phyloP scores from a whole-genome alignment of 2,797 vertebrate genomes.

The Enteromius treurensis region DNA sequence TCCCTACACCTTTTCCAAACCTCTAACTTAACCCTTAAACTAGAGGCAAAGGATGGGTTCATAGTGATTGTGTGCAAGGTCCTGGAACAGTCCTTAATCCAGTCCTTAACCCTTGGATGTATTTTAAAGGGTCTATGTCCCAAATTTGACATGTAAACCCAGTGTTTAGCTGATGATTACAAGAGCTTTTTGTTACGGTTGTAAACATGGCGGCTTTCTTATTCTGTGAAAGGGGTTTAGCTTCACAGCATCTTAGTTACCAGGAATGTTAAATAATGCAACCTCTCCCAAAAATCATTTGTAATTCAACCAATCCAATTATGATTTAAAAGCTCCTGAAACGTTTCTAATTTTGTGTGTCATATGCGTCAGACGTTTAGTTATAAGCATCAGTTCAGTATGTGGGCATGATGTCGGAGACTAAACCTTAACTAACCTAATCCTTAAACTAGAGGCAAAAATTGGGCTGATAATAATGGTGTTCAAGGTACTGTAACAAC shows the following conservation, averaged over 20 bases:
- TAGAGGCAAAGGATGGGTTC: neutral
- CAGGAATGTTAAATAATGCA: too few species aligned
- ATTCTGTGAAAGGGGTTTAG: too few species aligned
- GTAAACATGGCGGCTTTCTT: too few species aligned
- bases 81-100: neutral
- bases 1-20: neutral
- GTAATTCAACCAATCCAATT: too few species aligned
- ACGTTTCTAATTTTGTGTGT: neutral
- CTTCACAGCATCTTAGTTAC: too few species aligned
- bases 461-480: neutral
- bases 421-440: neutral
- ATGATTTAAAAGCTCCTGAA: too few species aligned
- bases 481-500: neutral
- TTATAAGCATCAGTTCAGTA: neutral
- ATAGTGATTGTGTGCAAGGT: neutral
- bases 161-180: too few species aligned
- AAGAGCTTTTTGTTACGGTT: too few species aligned
- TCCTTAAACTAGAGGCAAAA: neutral
- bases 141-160: too few species aligned
- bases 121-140: too few species aligned
- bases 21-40: neutral
- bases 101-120: neutral
- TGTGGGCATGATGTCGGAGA: neutral
- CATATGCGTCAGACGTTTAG: neutral
- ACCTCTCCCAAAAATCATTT: too few species aligned